Evolutionary conservation across 2,797 vertebrate species (phyloP).

Genomic region (Lophius americanus): DNA sequence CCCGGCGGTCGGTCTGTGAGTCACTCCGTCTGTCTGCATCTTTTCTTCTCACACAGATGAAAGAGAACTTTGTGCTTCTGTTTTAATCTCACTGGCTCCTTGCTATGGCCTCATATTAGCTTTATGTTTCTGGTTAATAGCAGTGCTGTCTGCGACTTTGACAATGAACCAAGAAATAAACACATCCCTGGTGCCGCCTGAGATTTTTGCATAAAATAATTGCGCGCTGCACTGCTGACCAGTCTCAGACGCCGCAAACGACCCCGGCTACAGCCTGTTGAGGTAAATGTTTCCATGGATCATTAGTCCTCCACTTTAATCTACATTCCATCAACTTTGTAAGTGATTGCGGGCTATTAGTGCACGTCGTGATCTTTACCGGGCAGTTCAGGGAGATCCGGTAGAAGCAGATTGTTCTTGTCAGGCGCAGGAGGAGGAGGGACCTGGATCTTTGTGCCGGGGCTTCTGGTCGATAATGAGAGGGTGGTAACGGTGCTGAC

Average conservation of each 20-base stretch:
- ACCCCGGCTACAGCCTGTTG: slow-evolving; percentile 18
- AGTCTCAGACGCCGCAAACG: slow-evolving; percentile 41
- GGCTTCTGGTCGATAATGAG: slow-evolving; percentile 81
- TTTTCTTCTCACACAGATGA: slow-evolving; percentile 67
- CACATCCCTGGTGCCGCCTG: slow-evolving; percentile 24
- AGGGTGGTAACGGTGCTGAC: slow-evolving; percentile 94
- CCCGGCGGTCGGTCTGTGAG: slow-evolving; percentile 61
- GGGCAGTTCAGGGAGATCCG: slow-evolving; percentile 71
- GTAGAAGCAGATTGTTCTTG: slow-evolving; percentile 51
- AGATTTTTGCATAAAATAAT: slow-evolving; percentile 50
- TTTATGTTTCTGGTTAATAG: slow-evolving; percentile 17
- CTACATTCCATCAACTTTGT: slow-evolving; percentile 47
- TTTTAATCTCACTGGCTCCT: slow-evolving; percentile 48
- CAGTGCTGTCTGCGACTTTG: slow-evolving; percentile 18
- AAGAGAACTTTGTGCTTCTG: slow-evolving; percentile 57
- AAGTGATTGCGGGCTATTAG: slow-evolving; percentile 50
- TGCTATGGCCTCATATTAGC: slow-evolving; percentile 36
- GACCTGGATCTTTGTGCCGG: slow-evolving; percentile 52
- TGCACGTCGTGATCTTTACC: slow-evolving; percentile 76
- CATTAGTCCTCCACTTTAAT: slow-evolving; percentile 63
- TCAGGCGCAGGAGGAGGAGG: slow-evolving; percentile 71
- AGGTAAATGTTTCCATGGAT: slow-evolving; percentile 63
- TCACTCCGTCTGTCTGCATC: slow-evolving; percentile 58
- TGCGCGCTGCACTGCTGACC: slow-evolving; percentile 29
- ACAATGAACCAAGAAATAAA: slow-evolving; percentile 53